Percentiles rank a stretch among this genome's conserved stretches.
Evolutionary conservation across 1,140 invertebrate genomes (phyloP).

Genomic region (Aricia agestis): DNA sequence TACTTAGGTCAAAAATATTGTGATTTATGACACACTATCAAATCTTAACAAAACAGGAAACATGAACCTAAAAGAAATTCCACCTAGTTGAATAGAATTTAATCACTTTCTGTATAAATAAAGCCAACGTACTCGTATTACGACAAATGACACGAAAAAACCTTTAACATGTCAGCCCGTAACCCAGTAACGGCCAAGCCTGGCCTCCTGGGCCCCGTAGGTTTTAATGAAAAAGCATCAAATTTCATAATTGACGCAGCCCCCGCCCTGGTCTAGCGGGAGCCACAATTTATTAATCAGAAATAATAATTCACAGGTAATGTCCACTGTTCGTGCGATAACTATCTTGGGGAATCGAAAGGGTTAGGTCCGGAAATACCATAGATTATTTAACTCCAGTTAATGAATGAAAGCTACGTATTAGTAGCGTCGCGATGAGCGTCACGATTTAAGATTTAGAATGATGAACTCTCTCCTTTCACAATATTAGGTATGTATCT

Average conservation of each 20-base stretch:
- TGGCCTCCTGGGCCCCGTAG: slow-evolving; percentile 49
- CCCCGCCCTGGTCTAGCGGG: slow-evolving; percentile 45
- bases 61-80: not conserved
- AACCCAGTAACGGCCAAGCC: slow-evolving; percentile 52
- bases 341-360: slow-evolving; percentile 49
- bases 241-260: slow-evolving; percentile 68
- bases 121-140: not conserved
- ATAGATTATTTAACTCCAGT: too few species aligned
- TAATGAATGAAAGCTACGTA: too few species aligned
- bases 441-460: too few species aligned
- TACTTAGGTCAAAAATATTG: too few species aligned
- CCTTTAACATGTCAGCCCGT: slow-evolving; percentile 44
- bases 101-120: not conserved
- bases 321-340: slow-evolving; percentile 45
- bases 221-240: slow-evolving; percentile 72
- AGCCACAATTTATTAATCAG: slow-evolving; percentile 72
- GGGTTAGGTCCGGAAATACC: slow-evolving; percentile 40
- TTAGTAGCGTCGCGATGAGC: too few species aligned
- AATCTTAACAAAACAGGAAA: not conserved
- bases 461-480: too few species aligned
- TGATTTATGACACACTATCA: not conserved
- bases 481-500: too few species aligned
- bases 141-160: slow-evolving; percentile 26
- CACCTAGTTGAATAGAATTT: not conserved
- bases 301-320: slow-evolving; percentile 75